Evolutionary conservation across 2,113 vertebrate species (phyloP).

Genomic region (Platichthys flesus): DNA sequence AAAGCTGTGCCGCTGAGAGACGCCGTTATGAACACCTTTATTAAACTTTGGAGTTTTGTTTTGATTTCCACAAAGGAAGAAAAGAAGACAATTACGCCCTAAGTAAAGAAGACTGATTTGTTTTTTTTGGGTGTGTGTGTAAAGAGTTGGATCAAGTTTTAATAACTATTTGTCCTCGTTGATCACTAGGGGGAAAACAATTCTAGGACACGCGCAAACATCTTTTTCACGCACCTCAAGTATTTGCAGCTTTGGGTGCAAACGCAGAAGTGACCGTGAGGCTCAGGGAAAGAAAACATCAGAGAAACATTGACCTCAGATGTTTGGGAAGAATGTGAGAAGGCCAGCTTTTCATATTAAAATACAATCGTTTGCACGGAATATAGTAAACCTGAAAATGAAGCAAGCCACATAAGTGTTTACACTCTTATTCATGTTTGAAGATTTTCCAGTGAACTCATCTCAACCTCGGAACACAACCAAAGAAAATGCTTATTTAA

Average conservation of each 20-base stretch:
- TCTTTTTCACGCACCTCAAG: neutral
- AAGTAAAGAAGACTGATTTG: conserved; percentile 20
- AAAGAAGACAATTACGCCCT: conserved; percentile 22
- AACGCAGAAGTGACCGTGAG: conserved; percentile 8
- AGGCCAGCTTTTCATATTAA: neutral
- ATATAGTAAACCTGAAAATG: too few relatives aligned
- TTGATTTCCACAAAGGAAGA: conserved; percentile 44
- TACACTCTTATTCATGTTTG: too few relatives aligned
- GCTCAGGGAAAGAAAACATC: conserved; percentile 18
- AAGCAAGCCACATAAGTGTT: too few relatives aligned
- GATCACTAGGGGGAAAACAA: conserved; percentile 1
- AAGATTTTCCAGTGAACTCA: too few relatives aligned
- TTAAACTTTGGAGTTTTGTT: conserved; percentile 52
- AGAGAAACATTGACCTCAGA: neutral
- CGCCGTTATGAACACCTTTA: conserved; percentile 40
- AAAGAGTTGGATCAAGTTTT: conserved; percentile 13
- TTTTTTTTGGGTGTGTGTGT: neutral
- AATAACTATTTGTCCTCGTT: conserved; percentile 33
- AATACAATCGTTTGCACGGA: neutral
- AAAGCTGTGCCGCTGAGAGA: conserved; percentile 45
- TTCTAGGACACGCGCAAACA: conserved; percentile 5
- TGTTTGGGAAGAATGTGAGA: neutral
- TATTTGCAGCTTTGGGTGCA: conserved; percentile 23
- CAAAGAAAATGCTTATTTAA: neutral
- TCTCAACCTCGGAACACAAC: neutral